Evolutionary conservation across 1,140 invertebrate species (phyloP).

Genomic region (Sipha flava): DNA sequence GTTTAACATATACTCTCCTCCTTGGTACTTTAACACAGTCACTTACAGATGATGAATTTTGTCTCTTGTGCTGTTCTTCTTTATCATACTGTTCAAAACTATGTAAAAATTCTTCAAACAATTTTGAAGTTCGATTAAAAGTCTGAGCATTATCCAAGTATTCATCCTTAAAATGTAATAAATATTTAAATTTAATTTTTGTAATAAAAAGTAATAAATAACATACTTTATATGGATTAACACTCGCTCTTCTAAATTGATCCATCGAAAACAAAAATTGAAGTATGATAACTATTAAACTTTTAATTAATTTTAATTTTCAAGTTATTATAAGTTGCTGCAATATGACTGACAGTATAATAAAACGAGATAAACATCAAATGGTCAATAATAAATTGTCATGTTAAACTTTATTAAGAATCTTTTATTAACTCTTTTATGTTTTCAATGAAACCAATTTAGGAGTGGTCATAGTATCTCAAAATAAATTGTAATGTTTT

Average conservation of each 20-base stretch:
- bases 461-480: background rate
- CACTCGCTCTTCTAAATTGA: conserved; percentile 10
- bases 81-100: conserved; percentile 28
- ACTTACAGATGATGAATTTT: conserved; percentile 4
- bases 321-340: too few species aligned
- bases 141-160: conserved; percentile 1
- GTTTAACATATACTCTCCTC: conserved; percentile 27
- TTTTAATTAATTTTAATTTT: background rate
- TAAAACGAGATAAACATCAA: background rate
- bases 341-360: background rate
- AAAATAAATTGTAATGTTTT: background rate
- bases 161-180: conserved; percentile 14
- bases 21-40: conserved; percentile 21
- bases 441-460: conserved; percentile 12
- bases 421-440: conserved; percentile 6
- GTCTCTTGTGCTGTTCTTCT: conserved; percentile 1
- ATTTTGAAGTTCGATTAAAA: conserved; percentile 8
- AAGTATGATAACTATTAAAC: background rate
- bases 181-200: background rate
- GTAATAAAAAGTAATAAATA: background rate
- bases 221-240: conserved; percentile 24
- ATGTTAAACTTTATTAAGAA: background rate
- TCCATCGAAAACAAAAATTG: background rate
- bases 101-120: conserved; percentile 26
- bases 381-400: background rate